phyloP scores from a whole-genome alignment of 2,888 invertebrate species.

The Trichogramma evanescens region DNA sequence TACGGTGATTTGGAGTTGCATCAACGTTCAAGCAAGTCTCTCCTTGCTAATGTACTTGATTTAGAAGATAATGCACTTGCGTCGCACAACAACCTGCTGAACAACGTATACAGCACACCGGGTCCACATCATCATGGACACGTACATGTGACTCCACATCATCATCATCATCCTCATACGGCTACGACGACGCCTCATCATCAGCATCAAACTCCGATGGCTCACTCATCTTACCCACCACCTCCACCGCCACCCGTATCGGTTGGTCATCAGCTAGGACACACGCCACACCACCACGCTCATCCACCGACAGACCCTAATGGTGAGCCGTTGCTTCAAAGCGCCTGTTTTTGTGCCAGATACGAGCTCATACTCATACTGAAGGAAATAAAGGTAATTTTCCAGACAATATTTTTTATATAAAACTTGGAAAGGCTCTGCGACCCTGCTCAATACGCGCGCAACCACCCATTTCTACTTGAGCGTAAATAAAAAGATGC shows the following conservation, averaged over 20 bases:
- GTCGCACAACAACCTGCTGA: slow-evolving; percentile 44
- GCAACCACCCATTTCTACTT: no score
- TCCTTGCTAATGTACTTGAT: slow-evolving; percentile 93
- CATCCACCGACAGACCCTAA: slow-evolving; percentile 56
- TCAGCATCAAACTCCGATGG: slow-evolving; percentile 42
- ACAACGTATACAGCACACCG: slow-evolving; percentile 46
- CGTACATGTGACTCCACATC: slow-evolving; percentile 42
- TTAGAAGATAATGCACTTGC: slow-evolving; percentile 79
- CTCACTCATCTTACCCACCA: slow-evolving; percentile 36
- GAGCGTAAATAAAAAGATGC: no score
- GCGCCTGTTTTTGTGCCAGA: slow-evolving; percentile 84
- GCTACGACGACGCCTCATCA: slow-evolving; percentile 41
- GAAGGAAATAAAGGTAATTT: slow-evolving; percentile 66
- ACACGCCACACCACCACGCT: slow-evolving; percentile 46
- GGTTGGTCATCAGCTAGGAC: slow-evolving; percentile 50
- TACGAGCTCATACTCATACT: slow-evolving; percentile 91
- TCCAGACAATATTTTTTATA: not conserved
- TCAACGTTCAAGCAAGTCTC: slow-evolving; percentile 87
- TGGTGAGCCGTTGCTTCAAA: slow-evolving; percentile 68
- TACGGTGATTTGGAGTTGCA: slow-evolving; percentile 79
- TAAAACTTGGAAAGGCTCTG: no score
- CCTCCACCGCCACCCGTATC: slow-evolving; percentile 44
- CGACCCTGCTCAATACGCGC: no score
- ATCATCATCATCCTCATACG: slow-evolving; percentile 36
- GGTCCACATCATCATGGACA: slow-evolving; percentile 44